A percentile compares a stretch with the other conserved stretches of the same genome.
Conservation (phyloP, 2,888 invertebrate genomes). For the Strigamia maritima region DNA sequence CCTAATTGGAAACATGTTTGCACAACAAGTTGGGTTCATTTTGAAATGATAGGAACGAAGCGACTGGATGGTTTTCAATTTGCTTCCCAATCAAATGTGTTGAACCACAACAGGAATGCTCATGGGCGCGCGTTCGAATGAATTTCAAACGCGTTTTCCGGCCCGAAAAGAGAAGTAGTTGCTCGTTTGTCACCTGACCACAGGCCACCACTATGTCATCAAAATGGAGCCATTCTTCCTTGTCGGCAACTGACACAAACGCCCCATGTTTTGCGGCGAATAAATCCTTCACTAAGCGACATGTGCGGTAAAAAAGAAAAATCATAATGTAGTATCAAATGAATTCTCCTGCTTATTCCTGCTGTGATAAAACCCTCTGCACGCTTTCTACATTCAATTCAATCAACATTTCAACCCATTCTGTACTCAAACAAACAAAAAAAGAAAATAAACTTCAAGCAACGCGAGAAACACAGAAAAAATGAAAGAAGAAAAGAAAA, state of each 20-base stretch:
- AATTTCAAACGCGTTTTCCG: constrained; percentile 22
- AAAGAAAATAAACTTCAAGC: not conserved
- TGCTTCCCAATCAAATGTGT: constrained; percentile 34
- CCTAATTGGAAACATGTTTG: constrained; percentile 5
- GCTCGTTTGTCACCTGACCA: constrained; percentile 30
- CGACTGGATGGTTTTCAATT: constrained; percentile 30
- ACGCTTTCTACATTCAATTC: constrained; percentile 3
- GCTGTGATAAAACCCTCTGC: not conserved
- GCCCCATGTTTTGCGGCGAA: constrained; percentile 22
- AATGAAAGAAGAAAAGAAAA: not conserved
- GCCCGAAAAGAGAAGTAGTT: not conserved
- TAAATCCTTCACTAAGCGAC: constrained; percentile 22
- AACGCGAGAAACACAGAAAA: not conserved
- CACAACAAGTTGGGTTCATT: constrained; percentile 10
- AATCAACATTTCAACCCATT: not conserved
- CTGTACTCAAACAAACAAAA: not conserved
- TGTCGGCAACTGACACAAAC: not conserved
- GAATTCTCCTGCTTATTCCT: not conserved
- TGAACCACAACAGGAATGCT: constrained; percentile 32
- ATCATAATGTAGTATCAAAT: constrained; percentile 10
- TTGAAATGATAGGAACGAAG: constrained; percentile 7
- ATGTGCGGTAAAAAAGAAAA: not conserved
- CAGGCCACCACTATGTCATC: constrained; percentile 30
- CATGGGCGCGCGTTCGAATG: constrained; percentile 24
- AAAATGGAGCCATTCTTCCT: constrained; percentile 28